phyloP scores from a whole-genome alignment of 2,113 vertebrate genomes.

The Marmota flaviventris region DNA sequence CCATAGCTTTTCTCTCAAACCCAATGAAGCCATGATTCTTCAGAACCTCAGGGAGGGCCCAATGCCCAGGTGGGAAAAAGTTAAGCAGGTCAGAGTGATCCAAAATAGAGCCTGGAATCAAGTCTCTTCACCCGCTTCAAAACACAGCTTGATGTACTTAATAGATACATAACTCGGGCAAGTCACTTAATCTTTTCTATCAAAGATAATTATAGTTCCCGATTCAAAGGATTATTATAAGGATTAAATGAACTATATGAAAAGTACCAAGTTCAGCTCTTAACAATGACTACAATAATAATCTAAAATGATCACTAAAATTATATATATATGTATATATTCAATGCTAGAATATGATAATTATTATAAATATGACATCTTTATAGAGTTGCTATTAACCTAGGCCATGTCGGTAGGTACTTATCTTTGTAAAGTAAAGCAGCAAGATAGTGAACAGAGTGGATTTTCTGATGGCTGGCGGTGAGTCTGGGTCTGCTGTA shows the following conservation, averaged over 20 bases:
- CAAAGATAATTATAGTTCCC: background rate
- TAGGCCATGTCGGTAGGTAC: background rate
- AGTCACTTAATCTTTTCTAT: background rate
- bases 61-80: background rate
- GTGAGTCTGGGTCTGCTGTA: background rate
- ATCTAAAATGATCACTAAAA: background rate
- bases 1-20: too few species aligned
- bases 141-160: background rate
- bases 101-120: background rate
- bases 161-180: background rate
- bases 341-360: background rate
- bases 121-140: background rate
- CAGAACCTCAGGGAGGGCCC: too few species aligned
- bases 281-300: background rate
- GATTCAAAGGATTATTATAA: background rate
- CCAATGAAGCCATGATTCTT: too few species aligned
- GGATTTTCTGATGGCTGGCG: background rate
- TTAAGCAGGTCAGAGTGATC: background rate
- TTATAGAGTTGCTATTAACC: constrained; percentile 4
- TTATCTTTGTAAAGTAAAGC: background rate
- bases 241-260: constrained; percentile 21
- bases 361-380: background rate
- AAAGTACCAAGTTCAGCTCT: constrained; percentile 40
- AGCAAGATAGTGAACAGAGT: background rate
- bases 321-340: background rate